phyloP scores from a whole-genome alignment of 2,888 invertebrate species.

The Autographa gamma region DNA sequence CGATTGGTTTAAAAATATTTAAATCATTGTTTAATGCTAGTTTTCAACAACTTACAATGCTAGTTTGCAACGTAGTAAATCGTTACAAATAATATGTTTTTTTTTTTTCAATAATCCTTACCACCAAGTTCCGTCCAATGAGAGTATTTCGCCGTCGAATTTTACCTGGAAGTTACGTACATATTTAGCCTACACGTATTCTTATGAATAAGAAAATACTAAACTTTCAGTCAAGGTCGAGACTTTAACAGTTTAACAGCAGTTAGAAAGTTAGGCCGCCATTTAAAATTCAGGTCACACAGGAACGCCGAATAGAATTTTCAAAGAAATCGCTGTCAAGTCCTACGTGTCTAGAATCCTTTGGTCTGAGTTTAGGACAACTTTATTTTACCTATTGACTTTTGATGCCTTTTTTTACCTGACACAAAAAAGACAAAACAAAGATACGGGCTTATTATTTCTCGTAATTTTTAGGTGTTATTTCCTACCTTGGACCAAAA shows the following conservation, averaged over 20 bases:
- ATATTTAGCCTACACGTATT: not conserved
- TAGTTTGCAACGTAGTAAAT: no score
- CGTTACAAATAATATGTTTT: no score
- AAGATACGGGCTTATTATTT: not conserved
- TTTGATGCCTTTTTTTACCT: not conserved
- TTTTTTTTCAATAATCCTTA: no score
- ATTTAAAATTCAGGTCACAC: constrained; percentile 46
- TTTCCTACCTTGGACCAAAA: not conserved
- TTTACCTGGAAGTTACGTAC: not conserved
- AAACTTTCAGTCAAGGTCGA: constrained; percentile 16
- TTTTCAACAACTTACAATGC: no score
- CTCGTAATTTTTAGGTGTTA: not conserved
- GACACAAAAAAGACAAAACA: not conserved
- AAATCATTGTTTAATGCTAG: no score
- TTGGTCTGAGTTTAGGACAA: constrained; percentile 32
- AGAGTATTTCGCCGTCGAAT: not conserved
- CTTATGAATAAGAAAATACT: not conserved
- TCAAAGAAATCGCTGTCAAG: constrained; percentile 55
- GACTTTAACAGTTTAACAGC: constrained; percentile 10
- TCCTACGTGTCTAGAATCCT: constrained; percentile 52
- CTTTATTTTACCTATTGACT: constrained; percentile 31
- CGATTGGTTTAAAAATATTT: no score
- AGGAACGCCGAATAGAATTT: constrained; percentile 49
- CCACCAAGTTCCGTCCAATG: not conserved
- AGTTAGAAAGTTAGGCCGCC: constrained; percentile 17